Evolutionary conservation across 64 coral and sea anemone species (phyloP), one percentile per base, ranked within the genome.

Genomic region (Pocillopora verrucosa): DNA sequence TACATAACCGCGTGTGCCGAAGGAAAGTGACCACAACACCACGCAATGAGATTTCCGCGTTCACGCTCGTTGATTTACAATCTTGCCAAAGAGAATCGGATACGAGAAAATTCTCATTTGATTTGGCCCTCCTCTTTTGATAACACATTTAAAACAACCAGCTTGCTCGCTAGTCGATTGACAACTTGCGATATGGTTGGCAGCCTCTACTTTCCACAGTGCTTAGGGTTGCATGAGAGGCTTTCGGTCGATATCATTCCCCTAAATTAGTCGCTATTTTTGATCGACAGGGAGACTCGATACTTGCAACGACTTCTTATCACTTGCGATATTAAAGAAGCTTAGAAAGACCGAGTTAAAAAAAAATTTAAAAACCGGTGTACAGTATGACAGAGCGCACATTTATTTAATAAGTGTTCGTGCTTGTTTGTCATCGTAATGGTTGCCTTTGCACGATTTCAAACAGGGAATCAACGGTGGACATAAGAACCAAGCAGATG

Each of bases 401-500:
- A n/a, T 56, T 45, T 11, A 16, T 45, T 24, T 62, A 82, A 24
- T 38, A 41, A 41, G 80, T 35, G 35, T 67, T 41, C 36, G 60
- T 62, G 17, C 80, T 65, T 45, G 82, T 72, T 70, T 84, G 57
- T 57, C 63, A 58, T 72, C 63, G 16, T 84, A 72, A 84, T 65
- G 56, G 64, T 70, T 72, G 82, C 63, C 51, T 56, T 25, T 84
- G 36, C 35, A 60, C 70, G 82, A 80, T 84, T 72, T 56, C 15
- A 72, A 87, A 22, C 61, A 96, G 95, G 88, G 95, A 96, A 88
- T 89, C 90, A 77, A 90, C 95, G 9, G 90, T 90, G 56, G 95
- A 96, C 88, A 91, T 89, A 62, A 92, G 95, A 65, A 96, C 90
- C 62, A 89, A 86, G 87, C 93, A 96, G 87, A 82, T 93, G 69